Conservation (phyloP, 1,140 invertebrate genomes). For the Periplaneta americana region DNA sequence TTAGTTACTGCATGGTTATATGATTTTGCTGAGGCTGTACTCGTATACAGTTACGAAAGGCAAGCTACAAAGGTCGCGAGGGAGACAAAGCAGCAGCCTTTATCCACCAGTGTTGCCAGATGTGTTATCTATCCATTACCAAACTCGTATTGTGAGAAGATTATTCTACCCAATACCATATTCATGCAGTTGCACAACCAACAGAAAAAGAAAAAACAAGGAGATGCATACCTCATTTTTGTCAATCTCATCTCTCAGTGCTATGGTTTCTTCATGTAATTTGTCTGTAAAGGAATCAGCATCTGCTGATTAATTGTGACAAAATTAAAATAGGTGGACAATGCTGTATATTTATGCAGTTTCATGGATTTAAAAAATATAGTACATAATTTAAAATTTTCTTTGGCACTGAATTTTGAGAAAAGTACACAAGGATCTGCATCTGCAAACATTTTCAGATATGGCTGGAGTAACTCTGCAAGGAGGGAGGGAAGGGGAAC, state of each 20-base stretch:
- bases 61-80: not conserved
- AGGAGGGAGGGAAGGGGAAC: too few species aligned
- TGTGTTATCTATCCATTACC: too few species aligned
- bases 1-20: too few species aligned
- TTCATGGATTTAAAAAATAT: too few species aligned
- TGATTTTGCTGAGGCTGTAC: not conserved
- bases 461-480: too few species aligned
- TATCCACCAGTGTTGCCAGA: not conserved
- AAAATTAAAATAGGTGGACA: not conserved
- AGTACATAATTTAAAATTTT: too few species aligned
- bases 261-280: conserved; percentile 27
- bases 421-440: too few species aligned
- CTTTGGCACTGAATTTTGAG: too few species aligned
- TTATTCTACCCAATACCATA: too few species aligned
- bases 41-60: not conserved
- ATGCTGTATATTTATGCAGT: too few species aligned
- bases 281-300: conserved; percentile 22
- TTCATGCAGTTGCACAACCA: not conserved
- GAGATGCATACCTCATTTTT: conserved; percentile 25
- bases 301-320: not conserved
- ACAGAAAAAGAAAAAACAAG: not conserved
- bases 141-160: too few species aligned
- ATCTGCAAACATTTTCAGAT: too few species aligned
- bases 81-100: not conserved
- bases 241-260: conserved; percentile 28